Evolutionary conservation across 1,140 invertebrate species (phyloP), one percentile per base, ranked within the genome.

Genomic region (Littorina saxatilis): DNA sequence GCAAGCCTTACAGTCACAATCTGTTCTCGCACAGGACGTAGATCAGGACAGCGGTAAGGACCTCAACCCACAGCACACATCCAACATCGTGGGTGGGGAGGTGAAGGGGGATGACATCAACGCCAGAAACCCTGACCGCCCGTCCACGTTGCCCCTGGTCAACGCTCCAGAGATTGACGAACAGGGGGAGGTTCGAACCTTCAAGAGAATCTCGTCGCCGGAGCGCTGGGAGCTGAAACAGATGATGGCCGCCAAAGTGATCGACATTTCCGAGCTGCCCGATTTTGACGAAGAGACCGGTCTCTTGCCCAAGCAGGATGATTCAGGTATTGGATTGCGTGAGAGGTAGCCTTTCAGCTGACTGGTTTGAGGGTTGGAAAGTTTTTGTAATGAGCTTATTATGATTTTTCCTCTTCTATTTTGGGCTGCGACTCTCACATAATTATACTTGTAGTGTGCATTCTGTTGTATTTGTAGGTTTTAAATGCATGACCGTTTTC

Each of bases 21-120:
- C 43, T 47, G 7, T 47, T 5, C 17, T 58, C 9, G 29, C 5
- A 39, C 63, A 94, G 93, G 99, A 99, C 93, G 98, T 99, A 0
- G 97, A 99, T 91, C 99, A 99, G 93, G 95, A 96, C 39, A 96
- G 96, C 2, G 99, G 99, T 0, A 95, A 96, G 91, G 99, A 99
- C 94, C 93, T 99, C 4, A 99, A 99, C 93, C 98, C 98, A 11
- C 81, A 83, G 35, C 85, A 86, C 47, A 89, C 87, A 23, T 77
- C 83, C 32, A 82, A 76, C 15, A 66, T 85, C 35, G 81, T 83
- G 5, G 88, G 88, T 5, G 87, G 86, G 5, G 89, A 88, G 39
- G 84, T 87, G 0, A 87, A 84, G 74, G 84, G 84, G 40, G 86
- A 87, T 43, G 87, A 88, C 13, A 82, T 61, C 13, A 84, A 84